Base-by-base conservation (phyloP, 37 sponge, comb jelly and placozoan genomes). In the Cliona cf. orientalis region DNA sequence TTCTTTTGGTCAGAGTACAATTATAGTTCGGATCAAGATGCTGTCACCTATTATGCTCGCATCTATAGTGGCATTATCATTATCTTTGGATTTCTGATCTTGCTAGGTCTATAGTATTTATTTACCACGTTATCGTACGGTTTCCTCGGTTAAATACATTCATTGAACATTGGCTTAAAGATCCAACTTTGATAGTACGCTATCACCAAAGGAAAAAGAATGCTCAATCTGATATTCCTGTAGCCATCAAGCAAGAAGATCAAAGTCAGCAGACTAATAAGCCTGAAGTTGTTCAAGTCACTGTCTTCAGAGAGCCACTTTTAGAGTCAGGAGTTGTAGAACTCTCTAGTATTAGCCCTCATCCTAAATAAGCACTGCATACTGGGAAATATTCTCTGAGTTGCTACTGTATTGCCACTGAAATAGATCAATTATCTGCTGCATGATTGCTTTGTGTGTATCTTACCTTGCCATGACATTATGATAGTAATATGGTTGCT, bases 111-210 rank as follows among this genome's bases (percentile, higher is more conserved):
- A n/a, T n/a, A 5, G 62, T 75, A 4, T 33, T 58, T 21, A 2
- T 75, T 42, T 75, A 58, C 42, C 62, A 37, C 22, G 25, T 75
- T 7, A 60, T 59, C 3, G 40, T 35, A 7, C 60, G 42, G 39
- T 75, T 75, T 56, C 76, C 76, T 36, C n/a, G n/a, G n/a, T n/a
- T n/a, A n/a, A n/a, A n/a, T n/a, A n/a, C n/a, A n/a, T 19, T 9
- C 53, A 49, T 49, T 49, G 53, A 9, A n/a, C n/a, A n/a, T n/a
- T n/a, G n/a, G n/a, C n/a, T n/a, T n/a, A n/a, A n/a, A n/a, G n/a
- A n/a, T n/a, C 14, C 53, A 49, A 49, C 53, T 49, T 49, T 49
- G n/a, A n/a, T n/a, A n/a, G n/a, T n/a, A n/a, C n/a, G n/a, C n/a
- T n/a, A n/a, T n/a, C n/a, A n/a, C n/a, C n/a, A n/a, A n/a, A n/a